A percentile compares a stretch with the other conserved stretches of the same genome.
Evolutionary conservation across 2,113 vertebrate genomes (phyloP).

Genomic region (Gopherus evgoodei): DNA sequence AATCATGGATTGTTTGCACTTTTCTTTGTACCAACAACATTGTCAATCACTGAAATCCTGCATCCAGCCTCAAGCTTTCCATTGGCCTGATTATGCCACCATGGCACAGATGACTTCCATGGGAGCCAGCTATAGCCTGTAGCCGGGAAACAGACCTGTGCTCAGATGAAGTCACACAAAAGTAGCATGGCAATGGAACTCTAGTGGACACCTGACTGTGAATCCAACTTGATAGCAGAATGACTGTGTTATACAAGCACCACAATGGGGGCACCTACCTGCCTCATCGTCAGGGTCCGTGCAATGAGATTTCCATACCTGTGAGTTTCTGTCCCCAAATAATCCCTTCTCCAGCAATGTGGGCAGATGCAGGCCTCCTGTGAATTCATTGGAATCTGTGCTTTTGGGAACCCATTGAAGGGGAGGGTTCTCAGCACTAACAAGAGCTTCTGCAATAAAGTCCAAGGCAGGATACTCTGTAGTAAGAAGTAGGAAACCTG

Average conservation of each 20-base stretch:
- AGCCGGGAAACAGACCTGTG: background rate
- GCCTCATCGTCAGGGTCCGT: background rate
- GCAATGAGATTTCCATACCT: background rate
- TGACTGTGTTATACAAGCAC: no score
- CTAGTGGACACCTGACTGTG: background rate
- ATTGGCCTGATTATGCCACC: background rate
- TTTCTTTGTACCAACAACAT: background rate
- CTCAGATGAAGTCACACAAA: background rate
- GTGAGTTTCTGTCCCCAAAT: background rate
- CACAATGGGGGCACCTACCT: background rate
- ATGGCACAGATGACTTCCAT: background rate
- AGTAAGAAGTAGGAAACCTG: background rate
- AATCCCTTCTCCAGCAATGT: background rate
- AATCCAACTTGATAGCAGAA: rapidly evolving
- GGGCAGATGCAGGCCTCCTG: background rate
- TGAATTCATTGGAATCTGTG: background rate
- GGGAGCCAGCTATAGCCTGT: background rate
- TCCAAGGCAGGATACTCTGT: background rate
- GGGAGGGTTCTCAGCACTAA: background rate
- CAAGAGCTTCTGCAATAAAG: background rate
- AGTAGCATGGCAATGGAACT: background rate
- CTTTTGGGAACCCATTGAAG: background rate
- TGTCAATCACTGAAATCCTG: background rate
- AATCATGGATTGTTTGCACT: background rate
- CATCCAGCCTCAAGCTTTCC: background rate